phyloP scores from a whole-genome alignment of 2,888 invertebrate genomes.

The Caenorhabditis sp. region DNA sequence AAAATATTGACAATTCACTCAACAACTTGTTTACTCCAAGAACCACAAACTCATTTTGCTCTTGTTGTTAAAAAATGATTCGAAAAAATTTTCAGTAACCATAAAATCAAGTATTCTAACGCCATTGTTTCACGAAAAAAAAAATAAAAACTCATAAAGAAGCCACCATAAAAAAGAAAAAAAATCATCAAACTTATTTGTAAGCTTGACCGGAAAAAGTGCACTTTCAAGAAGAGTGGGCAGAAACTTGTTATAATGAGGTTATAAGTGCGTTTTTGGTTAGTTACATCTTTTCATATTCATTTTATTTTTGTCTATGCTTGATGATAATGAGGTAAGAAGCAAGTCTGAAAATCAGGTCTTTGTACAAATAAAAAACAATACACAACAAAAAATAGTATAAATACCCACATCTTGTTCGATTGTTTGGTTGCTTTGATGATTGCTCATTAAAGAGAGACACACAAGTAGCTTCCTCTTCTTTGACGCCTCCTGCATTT shows the following conservation, averaged over 20 bases:
- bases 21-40: too few relatives aligned
- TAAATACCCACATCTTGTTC: not conserved
- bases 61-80: too few relatives aligned
- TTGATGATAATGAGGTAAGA: not conserved
- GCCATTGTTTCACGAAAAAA: not conserved
- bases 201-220: not conserved
- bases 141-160: not conserved
- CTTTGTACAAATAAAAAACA: not conserved
- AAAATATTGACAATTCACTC: too few relatives aligned
- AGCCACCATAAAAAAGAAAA: not conserved
- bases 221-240: not conserved
- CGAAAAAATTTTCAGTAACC: too few relatives aligned
- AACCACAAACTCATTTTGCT: too few relatives aligned
- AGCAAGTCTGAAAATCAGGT: not conserved
- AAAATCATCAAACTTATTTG: not conserved
- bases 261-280: not conserved
- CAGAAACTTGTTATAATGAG: not conserved
- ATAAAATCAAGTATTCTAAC: not conserved
- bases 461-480: too few relatives aligned
- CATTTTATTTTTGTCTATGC: not conserved
- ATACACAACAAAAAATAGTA: not conserved
- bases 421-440: not conserved
- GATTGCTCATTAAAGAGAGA: not conserved
- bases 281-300: not conserved
- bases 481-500: too few relatives aligned